Evolutionary conservation across 2,113 vertebrate genomes (phyloP), one percentile per base, ranked within the genome.

Genomic region (Ailuropoda melanoleuca): DNA sequence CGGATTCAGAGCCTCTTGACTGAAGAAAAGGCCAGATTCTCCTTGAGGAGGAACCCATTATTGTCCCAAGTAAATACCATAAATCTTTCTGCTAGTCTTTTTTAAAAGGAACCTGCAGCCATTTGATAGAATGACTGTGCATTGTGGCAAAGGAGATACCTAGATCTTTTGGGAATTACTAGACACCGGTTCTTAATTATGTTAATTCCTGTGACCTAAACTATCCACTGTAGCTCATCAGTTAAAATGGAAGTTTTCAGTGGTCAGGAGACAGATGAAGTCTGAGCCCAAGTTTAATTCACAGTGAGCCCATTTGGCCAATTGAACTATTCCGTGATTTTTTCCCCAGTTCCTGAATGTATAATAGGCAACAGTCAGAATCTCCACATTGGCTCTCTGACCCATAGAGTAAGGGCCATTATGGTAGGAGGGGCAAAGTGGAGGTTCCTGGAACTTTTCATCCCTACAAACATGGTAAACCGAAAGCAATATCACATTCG

Each of bases 1-100:
- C 12, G 86, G 34, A 43, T 26, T 58, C 24, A 58, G 50, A 86
- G 55, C 3, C 19, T 31, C 34, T 66, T 64, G 58, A 48, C 8
- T 31, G 23, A 72, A 89, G 56, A 19, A 50, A 43, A 56, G 39
- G 11, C 62, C 39, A 66, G 39, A 4, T 31, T 23, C n/a, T 8
- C 14, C 24, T 83, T 56, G 55, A 82, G 37, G 43, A 94, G 87
- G 62, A 48, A 13, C 3, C 2, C 29, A 12, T 50, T 62, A 23
- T 18, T 13, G 9, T 31, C 83, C 60, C 34, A 85, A 82, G 9
- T 62, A 72, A 80, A 92, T n/a, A 74, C 17, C 13, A 2, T 83
- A n/a, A 72, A 53, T 77, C 46, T 88, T 84, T 48, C 66, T 94
- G 55, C 46, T 91, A 26, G 21, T 43, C 43, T 86, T 93, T 97